Base-by-base conservation (phyloP, 1,140 invertebrate species). In the Zaprionus davidi region DNA sequence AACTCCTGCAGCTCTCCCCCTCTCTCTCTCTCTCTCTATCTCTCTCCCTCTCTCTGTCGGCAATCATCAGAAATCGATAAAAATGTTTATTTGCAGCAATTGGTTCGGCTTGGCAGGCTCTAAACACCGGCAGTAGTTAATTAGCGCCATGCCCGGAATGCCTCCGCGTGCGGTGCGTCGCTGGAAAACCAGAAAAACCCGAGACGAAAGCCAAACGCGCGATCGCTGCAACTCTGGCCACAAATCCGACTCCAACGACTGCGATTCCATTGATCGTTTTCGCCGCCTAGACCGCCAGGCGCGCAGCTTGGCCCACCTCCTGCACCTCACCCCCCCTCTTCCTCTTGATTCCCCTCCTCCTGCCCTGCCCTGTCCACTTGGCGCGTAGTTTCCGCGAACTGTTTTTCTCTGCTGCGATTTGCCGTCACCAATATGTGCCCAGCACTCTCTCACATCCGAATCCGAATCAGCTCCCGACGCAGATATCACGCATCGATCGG, bases 101-200 rank as follows among this genome's bases (percentile, higher is more conserved):
- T 90, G 85, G 70, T 66, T 72, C 57, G 69, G 26, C 36, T 49
- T n/a, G n/a, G 58, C 34, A 24, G 60, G 63, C 53, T 55, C 73
- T 76, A 87, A 81, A 77, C 82, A 91, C 90, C 90, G 90, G 90
- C 90, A 91, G 90, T 91, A 81, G 90, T 91, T 91, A 91, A 91
- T 91, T 91, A 91, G 85, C 82, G 84, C 82, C 90, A 91, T 91
- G 79, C 90, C 82, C 24, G 44, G 69, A 59, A 91, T 91, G 76
- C 90, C 90, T 71, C 79, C 28, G 76, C 75, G 81, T 91, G 41
- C 81, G 38, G 55, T 46, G 78, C 78, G 63, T 77, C 71, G 68
- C 65, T 71, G 78, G 60, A 75, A 80, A 70, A 73, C 76, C 79
- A 63, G 70, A 66, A 62, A 51, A 31, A 31, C 71, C 20, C 31